Evolutionary conservation across 2,888 invertebrate species (phyloP), one percentile per base, ranked within the genome.

Genomic region (Nemotelus pantherinus): DNA sequence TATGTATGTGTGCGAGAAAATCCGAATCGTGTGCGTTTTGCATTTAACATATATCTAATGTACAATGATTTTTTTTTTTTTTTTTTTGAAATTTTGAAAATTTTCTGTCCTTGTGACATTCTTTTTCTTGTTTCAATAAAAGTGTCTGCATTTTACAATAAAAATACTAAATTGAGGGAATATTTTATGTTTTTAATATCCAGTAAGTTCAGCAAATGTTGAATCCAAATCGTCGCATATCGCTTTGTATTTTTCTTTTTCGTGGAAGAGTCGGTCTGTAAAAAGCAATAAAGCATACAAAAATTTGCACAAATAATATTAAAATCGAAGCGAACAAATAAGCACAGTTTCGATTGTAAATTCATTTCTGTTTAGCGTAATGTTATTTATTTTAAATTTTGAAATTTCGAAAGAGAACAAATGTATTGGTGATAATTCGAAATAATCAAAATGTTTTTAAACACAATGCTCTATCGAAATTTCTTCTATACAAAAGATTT

Each of bases 191-290:
- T 81, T 84, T 94, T 95, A 96, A 92, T 96, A 96, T 92, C 95
- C 96, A 89, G 96, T 96, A 90, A 97, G 93, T 91, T 97, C 97
- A 88, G 96, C 94, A 92, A 96, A 96, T 89, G 97, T 97, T 90
- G 93, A 93, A 90, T 97, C 97, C 93, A 97, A 91, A 91, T 97
- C 97, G 91, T 97, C 97, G 91, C 95, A 95, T 92, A 97, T 96
- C 89, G 94, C 92, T 93, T 97, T 97, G 94, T 96, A 94, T 88
- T 94, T 94, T 89, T 94, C 94, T 89, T 94, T 95, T 86, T 87
- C 87, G 89, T 90, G 91, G 90, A 93, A 93, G 89, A 95, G 91
- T 87, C 92, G 90, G 91, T 95, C 95, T 95, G 92, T 83, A 93
- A 93, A 83, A 86, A 85, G 87, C 87, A 79, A 76, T 80, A 78